These are phyloP conservation scores for Buathra laborator DNA, from an alignment of 2,888 invertebrate genomes.

Conservation along the genomic window DNA sequence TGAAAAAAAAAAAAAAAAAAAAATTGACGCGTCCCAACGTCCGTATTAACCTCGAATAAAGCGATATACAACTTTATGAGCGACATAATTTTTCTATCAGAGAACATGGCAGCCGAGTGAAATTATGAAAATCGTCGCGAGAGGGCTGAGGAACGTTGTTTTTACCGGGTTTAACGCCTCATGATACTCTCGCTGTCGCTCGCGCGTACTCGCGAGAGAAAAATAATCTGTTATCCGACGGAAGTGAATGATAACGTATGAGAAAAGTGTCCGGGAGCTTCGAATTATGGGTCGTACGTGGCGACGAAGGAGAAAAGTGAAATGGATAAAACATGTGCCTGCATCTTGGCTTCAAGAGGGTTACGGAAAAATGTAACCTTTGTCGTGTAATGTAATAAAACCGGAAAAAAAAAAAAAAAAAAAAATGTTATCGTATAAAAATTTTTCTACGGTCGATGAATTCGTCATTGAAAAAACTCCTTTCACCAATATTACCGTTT, in stretches of 20 bases:
- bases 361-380: neutral
- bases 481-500: neutral
- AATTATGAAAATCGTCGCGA: slow-evolving; percentile 44
- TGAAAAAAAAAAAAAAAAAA: slow-evolving; percentile 7
- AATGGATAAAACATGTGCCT: slow-evolving; percentile 27
- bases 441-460: no score
- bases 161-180: slow-evolving; percentile 23
- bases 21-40: slow-evolving; percentile 4
- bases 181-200: slow-evolving; percentile 27
- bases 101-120: neutral
- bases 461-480: no score
- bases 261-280: slow-evolving; percentile 60
- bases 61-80: slow-evolving; percentile 7
- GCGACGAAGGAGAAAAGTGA: slow-evolving; percentile 17
- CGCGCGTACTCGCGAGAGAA: neutral
- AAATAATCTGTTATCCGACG: slow-evolving; percentile 66
- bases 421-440: no score
- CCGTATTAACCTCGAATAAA: slow-evolving; percentile 35
- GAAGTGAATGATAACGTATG: slow-evolving; percentile 58
- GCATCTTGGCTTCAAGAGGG: slow-evolving; percentile 19
- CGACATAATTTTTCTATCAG: slow-evolving; percentile 53
- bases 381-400: no score
- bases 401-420: no score
- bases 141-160: slow-evolving; percentile 5
- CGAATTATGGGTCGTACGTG: slow-evolving; percentile 67